Conservation (phyloP, 2,113 vertebrate species). For the Pachycephala philippinensis region DNA sequence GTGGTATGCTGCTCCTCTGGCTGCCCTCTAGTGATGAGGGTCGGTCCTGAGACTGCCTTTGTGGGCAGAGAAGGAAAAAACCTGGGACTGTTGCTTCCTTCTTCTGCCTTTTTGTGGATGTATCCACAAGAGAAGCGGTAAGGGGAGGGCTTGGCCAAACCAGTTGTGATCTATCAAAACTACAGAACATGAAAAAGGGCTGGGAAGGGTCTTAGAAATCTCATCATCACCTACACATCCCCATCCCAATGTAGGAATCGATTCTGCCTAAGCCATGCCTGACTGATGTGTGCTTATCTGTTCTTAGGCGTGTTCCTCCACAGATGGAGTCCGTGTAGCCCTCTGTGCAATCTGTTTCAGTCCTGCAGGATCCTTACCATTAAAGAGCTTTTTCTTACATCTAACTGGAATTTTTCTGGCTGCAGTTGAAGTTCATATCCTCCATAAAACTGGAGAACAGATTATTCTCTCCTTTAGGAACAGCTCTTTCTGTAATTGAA, state of each 20-base stretch:
- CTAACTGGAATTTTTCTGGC: neutral
- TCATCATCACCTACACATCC: neutral
- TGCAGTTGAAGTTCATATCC: neutral
- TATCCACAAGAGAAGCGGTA: neutral
- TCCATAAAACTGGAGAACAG: conserved; percentile 1
- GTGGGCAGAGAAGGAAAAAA: neutral
- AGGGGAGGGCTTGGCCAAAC: neutral
- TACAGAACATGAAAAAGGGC: neutral
- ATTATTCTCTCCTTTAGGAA: conserved; percentile 9
- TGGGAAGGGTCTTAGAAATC: neutral
- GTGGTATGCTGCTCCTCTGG: neutral
- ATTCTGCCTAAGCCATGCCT: neutral
- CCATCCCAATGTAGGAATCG: neutral
- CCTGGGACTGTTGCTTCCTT: neutral
- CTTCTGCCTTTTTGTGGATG: neutral
- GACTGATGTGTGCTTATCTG: neutral
- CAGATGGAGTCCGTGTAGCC: neutral
- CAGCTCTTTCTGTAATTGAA: conserved; percentile 7
- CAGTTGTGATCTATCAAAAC: neutral
- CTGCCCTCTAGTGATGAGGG: neutral
- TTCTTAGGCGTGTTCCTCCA: neutral
- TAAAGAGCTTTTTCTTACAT: neutral
- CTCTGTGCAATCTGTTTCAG: neutral
- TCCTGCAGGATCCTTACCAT: neutral
- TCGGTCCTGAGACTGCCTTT: neutral